phyloP scores from a whole-genome alignment of 2,888 invertebrate genomes.

The Trichogramma evanescens region DNA sequence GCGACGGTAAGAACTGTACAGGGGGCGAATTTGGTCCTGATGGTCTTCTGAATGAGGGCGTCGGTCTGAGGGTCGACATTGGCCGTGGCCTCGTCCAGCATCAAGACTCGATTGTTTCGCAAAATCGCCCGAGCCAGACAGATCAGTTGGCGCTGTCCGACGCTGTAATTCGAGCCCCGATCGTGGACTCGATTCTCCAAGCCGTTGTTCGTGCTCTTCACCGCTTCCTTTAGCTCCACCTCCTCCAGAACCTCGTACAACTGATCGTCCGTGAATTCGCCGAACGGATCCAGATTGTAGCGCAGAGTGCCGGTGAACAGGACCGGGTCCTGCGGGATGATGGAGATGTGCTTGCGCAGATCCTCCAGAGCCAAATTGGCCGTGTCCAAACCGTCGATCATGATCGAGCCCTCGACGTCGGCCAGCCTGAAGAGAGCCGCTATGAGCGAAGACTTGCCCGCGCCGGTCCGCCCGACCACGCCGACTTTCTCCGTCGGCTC shows the following conservation, averaged over 20 bases:
- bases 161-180: conserved; percentile 76
- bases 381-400: conserved; percentile 55
- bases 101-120: conserved; percentile 61
- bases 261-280: conserved; percentile 50
- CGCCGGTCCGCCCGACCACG: conserved; percentile 67
- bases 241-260: conserved; percentile 55
- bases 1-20: conserved; percentile 59
- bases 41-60: conserved; percentile 53
- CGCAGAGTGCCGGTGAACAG: conserved; percentile 61
- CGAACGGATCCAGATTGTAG: conserved; percentile 62
- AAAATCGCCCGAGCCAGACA: conserved; percentile 65
- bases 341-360: conserved; percentile 54
- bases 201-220: conserved; percentile 53
- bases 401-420: conserved; percentile 54
- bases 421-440: conserved; percentile 65
- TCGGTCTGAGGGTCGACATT: conserved; percentile 81
- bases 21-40: conserved; percentile 50
- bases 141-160: conserved; percentile 84
- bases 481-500: conserved; percentile 51
- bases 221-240: conserved; percentile 65
- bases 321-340: conserved; percentile 65
- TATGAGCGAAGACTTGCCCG: conserved; percentile 66
- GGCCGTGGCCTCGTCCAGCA: conserved; percentile 91
- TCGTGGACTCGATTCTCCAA: conserved; percentile 67
- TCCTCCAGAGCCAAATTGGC: conserved; percentile 53